Conservation (phyloP, 2,888 invertebrate species). For the Drosophila monieri region DNA sequence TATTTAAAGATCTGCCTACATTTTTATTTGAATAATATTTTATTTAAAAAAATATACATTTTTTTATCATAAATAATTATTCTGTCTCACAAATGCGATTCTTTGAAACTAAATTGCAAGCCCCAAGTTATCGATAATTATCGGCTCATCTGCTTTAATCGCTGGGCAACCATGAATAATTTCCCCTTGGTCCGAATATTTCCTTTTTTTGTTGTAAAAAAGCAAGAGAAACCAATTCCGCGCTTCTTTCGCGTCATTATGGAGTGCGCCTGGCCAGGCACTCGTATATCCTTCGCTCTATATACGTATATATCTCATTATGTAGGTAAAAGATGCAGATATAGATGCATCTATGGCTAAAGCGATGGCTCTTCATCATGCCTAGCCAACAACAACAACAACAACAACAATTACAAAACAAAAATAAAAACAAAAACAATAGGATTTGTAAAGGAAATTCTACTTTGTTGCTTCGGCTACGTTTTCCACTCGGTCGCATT, state of each 20-base stretch:
- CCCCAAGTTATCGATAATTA: too few species aligned
- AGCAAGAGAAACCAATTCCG: constrained; percentile 33
- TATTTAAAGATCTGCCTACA: too few species aligned
- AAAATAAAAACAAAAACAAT: constrained; percentile 1
- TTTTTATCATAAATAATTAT: too few species aligned
- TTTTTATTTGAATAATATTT: too few species aligned
- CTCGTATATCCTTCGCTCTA: too few species aligned
- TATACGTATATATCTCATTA: not conserved
- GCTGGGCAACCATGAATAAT: not conserved
- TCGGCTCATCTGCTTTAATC: not conserved
- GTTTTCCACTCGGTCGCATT: constrained; percentile 71
- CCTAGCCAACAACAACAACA: constrained; percentile 1
- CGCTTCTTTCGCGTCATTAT: constrained; percentile 60
- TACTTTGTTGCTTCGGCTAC: constrained; percentile 58
- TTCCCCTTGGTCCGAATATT: not conserved
- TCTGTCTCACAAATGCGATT: too few species aligned
- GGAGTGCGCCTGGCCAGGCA: constrained; percentile 9
- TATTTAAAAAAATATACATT: too few species aligned
- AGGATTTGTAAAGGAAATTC: constrained; percentile 38
- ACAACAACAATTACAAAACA: not conserved
- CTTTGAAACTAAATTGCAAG: too few species aligned
- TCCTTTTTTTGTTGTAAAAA: not conserved
- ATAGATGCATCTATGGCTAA: constrained; percentile 13
- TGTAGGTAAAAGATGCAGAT: constrained; percentile 14
- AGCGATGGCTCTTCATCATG: constrained; percentile 38